Percentiles rank a stretch among this genome's conserved stretches.
phyloP scores from a whole-genome alignment of 2,797 vertebrate genomes.

The Xenopus petersii region DNA sequence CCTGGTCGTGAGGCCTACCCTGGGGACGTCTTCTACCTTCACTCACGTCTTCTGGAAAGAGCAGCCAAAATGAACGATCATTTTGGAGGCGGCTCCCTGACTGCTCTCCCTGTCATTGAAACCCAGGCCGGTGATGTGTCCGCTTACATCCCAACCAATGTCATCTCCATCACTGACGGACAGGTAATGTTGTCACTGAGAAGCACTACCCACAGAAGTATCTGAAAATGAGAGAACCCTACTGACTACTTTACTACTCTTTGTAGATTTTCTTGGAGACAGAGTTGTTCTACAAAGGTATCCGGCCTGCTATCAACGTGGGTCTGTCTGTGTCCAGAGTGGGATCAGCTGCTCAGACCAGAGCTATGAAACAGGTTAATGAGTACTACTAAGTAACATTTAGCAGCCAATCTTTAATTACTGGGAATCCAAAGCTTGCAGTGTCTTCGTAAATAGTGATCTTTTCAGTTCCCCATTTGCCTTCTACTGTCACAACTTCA shows the following conservation, averaged over 20 bases:
- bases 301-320: conserved; percentile 95
- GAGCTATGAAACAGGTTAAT: conserved; percentile 94
- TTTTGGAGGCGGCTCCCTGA: conserved; percentile 93
- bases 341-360: conserved; percentile 96
- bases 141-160: conserved; percentile 97
- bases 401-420: too few relatives aligned
- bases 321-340: conserved; percentile 97
- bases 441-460: too few relatives aligned
- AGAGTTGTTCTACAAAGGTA: conserved; percentile 97
- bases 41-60: conserved; percentile 95
- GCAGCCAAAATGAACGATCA: conserved; percentile 97
- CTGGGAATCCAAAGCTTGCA: too few relatives aligned
- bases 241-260: not conserved
- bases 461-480: too few relatives aligned
- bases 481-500: too few relatives aligned
- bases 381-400: too few relatives aligned
- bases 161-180: conserved; percentile 97
- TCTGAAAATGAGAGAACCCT: too few relatives aligned
- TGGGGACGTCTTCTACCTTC: conserved; percentile 96
- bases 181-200: conserved; percentile 70
- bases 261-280: conserved; percentile 96
- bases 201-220: too few relatives aligned
- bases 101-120: conserved; percentile 93
- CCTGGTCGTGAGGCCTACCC: conserved; percentile 96
- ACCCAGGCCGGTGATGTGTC: conserved; percentile 98